Percentiles rank a stretch among this genome's conserved stretches.
Conservation (phyloP, 2,888 invertebrate genomes). For the Blomia tropicalis region DNA sequence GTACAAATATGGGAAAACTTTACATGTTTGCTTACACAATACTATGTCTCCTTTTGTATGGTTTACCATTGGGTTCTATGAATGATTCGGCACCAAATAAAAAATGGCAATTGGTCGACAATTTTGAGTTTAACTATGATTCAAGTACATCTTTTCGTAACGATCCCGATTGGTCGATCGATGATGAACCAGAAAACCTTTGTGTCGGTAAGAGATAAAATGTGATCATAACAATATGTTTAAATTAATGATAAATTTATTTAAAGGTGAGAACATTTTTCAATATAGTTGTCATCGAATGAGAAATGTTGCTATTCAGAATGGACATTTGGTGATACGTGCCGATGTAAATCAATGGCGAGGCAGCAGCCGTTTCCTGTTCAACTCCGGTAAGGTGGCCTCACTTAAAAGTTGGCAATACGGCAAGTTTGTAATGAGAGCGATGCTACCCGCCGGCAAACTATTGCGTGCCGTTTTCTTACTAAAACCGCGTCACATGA, state of each 20-base stretch:
- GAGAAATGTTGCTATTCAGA: not conserved
- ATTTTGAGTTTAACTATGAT: slow-evolving; percentile 1
- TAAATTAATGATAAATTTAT: too few species aligned
- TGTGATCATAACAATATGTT: too few species aligned
- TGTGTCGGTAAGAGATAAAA: slow-evolving; percentile 1
- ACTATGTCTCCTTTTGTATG: not conserved
- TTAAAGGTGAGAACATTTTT: not conserved
- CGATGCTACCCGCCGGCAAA: slow-evolving; percentile 11
- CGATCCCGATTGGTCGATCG: not conserved
- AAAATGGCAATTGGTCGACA: slow-evolving; percentile 7
- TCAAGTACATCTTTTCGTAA: not conserved
- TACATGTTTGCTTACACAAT: too few species aligned
- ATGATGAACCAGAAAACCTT: slow-evolving; percentile 16
- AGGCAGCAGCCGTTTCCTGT: not conserved
- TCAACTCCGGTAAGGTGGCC: not conserved
- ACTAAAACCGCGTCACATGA: not conserved
- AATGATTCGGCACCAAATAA: not conserved
- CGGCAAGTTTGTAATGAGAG: slow-evolving; percentile 11
- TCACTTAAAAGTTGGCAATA: slow-evolving; percentile 2
- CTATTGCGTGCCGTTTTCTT: not conserved
- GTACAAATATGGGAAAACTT: too few species aligned
- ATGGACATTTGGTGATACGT: not conserved
- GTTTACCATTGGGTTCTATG: too few species aligned
- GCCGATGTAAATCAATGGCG: not conserved
- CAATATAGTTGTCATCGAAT: slow-evolving; percentile 16